Evolutionary conservation across 2,888 invertebrate genomes (phyloP).

Genomic region (Anthrax anthrax): DNA sequence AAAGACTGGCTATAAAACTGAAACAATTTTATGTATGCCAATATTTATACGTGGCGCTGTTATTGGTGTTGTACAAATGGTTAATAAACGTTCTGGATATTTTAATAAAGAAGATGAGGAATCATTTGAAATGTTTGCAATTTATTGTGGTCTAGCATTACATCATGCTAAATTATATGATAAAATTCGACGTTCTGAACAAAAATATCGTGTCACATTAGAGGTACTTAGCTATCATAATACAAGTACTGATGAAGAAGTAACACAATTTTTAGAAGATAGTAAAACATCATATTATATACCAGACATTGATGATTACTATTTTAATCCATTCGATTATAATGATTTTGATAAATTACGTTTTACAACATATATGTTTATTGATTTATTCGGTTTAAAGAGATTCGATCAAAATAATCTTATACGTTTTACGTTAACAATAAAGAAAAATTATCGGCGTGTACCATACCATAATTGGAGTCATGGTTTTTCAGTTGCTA

Average conservation of each 20-base stretch:
- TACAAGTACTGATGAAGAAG: slow-evolving; percentile 60
- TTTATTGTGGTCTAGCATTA: slow-evolving; percentile 72
- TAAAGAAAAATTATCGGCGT: slow-evolving; percentile 68
- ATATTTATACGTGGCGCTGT: slow-evolving; percentile 63
- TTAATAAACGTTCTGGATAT: slow-evolving; percentile 46
- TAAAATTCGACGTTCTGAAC: slow-evolving; percentile 66
- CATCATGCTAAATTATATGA: slow-evolving; percentile 77
- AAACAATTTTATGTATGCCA: slow-evolving; percentile 74
- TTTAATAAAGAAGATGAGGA: slow-evolving; percentile 59
- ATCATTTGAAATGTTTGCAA: slow-evolving; percentile 69
- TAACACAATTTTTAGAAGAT: slow-evolving; percentile 23
- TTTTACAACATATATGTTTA: slow-evolving; percentile 61
- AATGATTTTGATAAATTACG: slow-evolving; percentile 57
- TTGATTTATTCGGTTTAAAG: slow-evolving; percentile 49
- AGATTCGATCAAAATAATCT: slow-evolving; percentile 54
- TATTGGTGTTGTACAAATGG: slow-evolving; percentile 82
- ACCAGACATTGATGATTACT: slow-evolving; percentile 40
- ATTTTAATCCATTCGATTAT: slow-evolving; percentile 57
- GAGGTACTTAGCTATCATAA: slow-evolving; percentile 77
- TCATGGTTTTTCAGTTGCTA: slow-evolving; percentile 77
- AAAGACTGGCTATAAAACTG: slow-evolving; percentile 52
- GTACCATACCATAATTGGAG: slow-evolving; percentile 83
- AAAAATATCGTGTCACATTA: slow-evolving; percentile 65
- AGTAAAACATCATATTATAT: slow-evolving; percentile 20
- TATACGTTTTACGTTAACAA: slow-evolving; percentile 61